Evolutionary conservation across 2,113 vertebrate species (phyloP), one percentile per base, ranked within the genome.

Genomic region (Marmota flaviventris): DNA sequence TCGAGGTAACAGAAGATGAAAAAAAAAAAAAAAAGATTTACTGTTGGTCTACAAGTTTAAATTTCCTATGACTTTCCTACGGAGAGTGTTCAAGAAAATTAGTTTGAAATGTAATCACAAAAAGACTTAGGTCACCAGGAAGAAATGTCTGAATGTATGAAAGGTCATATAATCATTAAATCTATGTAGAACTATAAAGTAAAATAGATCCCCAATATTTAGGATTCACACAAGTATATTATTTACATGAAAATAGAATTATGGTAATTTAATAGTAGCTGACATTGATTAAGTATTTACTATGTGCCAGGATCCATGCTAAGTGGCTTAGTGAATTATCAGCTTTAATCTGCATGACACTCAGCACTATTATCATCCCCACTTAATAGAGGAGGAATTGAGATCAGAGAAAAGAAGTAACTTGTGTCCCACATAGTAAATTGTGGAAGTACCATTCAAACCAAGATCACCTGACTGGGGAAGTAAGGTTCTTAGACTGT

Each of bases 161-260:
- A 93, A 32, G 25, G 16, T 22, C 4, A 73, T 81, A 58, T 48
- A 70, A 92, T 95, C 42, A 63, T 73, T 77, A 90, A 89, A 76
- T 48, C 25, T 39, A 5, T 75, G 27, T 85, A 85, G 13, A 79
- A 81, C 1, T 88, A 77, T 75, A 89, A 93, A 78, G 45, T 51
- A 86, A 96, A 95, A 88, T 77, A 70, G 24, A 84, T 83, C 92
- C 58, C 10, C 29, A 39, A 48, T 51, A 58, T 86, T 89, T 76
- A 32, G 24, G 10, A 91, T 53, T 81, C 73, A 82, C 58, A 53
- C 84, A 86, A 93, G 34, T 56, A 78, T 69, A 78, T 86, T 93
- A 75, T 85, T 92, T 65, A 20, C 65, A 83, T 94, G 58, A 94
- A 95, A 91, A 89, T 95, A 89, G 48, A 96, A 88, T 85, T 95